Percentiles rank a stretch among this genome's conserved stretches.
These are phyloP conservation scores for Aspiorhynchus laticeps DNA, from an alignment of 2,113 vertebrate genomes.

Conservation along the genomic window DNA sequence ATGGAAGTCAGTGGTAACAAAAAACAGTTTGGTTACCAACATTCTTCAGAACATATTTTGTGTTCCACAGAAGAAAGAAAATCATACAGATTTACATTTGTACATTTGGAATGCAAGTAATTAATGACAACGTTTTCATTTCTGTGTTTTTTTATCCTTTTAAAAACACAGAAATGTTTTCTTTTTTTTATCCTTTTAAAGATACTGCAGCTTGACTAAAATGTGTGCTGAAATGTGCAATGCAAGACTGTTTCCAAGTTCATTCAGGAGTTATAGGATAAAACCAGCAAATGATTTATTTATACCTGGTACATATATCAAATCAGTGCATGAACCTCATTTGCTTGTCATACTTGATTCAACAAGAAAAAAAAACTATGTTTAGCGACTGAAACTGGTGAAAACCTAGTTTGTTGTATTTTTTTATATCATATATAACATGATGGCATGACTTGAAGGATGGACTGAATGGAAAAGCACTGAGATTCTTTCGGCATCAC, in stretches of 20 bases:
- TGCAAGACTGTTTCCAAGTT: not conserved
- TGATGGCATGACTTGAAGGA: not conserved
- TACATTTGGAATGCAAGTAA: not conserved
- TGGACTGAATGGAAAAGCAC: not conserved
- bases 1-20: not conserved
- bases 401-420: not conserved
- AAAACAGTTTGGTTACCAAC: not conserved
- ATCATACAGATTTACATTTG: not conserved
- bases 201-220: not conserved
- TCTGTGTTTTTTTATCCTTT: not conserved
- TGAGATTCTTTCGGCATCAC: not conserved
- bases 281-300: slow-evolving; percentile 2
- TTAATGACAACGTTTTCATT: not conserved
- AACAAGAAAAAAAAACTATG: not conserved
- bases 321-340: not conserved
- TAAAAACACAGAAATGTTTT: too few relatives aligned
- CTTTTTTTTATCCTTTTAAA: not conserved
- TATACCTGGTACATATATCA: not conserved
- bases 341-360: not conserved
- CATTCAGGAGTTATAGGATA: not conserved
- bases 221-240: not conserved
- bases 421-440: not conserved
- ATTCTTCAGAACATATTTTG: slow-evolving; percentile 7
- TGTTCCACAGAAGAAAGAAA: not conserved
- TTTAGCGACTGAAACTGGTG: not conserved